Evolutionary conservation across 2,888 invertebrate species (phyloP), one percentile per base, ranked within the genome.

Genomic region (Seira musarum): DNA sequence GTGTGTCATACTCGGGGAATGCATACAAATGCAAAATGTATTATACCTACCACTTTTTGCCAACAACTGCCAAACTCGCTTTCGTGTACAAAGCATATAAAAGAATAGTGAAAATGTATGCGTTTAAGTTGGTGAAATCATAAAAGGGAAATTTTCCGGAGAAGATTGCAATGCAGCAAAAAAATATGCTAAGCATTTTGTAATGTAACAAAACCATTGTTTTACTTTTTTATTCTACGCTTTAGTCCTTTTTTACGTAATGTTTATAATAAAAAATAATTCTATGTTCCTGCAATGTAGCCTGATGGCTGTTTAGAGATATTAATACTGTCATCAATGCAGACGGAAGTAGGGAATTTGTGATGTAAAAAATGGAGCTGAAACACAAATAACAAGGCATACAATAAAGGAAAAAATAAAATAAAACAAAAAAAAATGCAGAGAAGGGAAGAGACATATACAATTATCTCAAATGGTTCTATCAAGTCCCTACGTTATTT

Each of bases 351-450:
- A n/a, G n/a, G n/a, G n/a, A n/a, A n/a, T n/a, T n/a, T 30, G 57
- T 70, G 49, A 49, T 71, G 57, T 35, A 40, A 57, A 72, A 72
- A 25, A 64, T 63, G 46, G 64, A n/a, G n/a, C n/a, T n/a, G n/a
- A n/a, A n/a, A n/a, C n/a, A n/a, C n/a, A n/a, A n/a, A n/a, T n/a
- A n/a, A n/a, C n/a, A n/a, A n/a, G n/a, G n/a, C n/a, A n/a, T n/a
- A n/a, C n/a, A n/a, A n/a, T n/a, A n/a, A n/a, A n/a, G n/a, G n/a
- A n/a, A n/a, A n/a, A n/a, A n/a, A n/a, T n/a, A n/a, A n/a, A n/a
- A n/a, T n/a, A n/a, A n/a, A n/a, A n/a, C n/a, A n/a, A n/a, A n/a
- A n/a, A n/a, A n/a, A n/a, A n/a, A n/a, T n/a, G n/a, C n/a, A n/a
- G n/a, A n/a, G n/a, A n/a, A n/a, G n/a, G n/a, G n/a, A n/a, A n/a